Percentiles rank a stretch among this genome's conserved stretches.
These are phyloP conservation scores for Macrobrachium rosenbergii DNA, from an alignment of 1,140 invertebrate species.

Conservation along the genomic window DNA sequence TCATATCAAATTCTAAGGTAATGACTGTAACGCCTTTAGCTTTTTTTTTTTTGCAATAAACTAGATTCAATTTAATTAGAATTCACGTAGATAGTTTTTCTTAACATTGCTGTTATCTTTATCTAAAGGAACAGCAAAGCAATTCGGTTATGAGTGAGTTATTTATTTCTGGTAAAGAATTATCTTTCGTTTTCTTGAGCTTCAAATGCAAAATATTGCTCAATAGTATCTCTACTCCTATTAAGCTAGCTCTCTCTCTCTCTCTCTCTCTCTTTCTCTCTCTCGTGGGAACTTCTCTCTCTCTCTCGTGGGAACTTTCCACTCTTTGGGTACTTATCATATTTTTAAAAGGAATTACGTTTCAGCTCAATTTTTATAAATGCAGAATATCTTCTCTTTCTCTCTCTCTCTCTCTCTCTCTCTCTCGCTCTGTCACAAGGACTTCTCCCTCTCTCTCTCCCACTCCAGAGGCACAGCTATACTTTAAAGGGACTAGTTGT, in stretches of 20 bases:
- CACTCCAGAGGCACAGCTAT: background rate
- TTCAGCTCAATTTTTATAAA: background rate
- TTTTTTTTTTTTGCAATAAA: no score
- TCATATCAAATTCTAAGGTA: no score
- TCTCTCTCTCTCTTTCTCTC: background rate
- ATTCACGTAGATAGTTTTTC: no score
- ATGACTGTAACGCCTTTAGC: no score
- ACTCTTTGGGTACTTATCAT: background rate
- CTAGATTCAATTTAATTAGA: no score
- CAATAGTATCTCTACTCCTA: no score
- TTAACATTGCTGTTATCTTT: no score
- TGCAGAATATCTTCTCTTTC: background rate
- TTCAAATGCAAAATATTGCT: no score
- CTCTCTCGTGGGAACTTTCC: background rate
- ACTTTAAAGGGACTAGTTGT: background rate
- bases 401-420: constrained; percentile 15
- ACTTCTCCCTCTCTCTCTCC: background rate
- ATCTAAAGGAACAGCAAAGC: no score
- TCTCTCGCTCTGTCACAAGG: background rate
- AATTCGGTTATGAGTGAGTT: no score
- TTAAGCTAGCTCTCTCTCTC: background rate
- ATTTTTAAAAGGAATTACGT: background rate
- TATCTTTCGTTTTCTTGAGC: no score
- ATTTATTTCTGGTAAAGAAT: no score
- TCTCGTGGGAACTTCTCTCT: background rate